phyloP scores from a whole-genome alignment of 2,888 invertebrate species.

The Athrips mouffetella region DNA sequence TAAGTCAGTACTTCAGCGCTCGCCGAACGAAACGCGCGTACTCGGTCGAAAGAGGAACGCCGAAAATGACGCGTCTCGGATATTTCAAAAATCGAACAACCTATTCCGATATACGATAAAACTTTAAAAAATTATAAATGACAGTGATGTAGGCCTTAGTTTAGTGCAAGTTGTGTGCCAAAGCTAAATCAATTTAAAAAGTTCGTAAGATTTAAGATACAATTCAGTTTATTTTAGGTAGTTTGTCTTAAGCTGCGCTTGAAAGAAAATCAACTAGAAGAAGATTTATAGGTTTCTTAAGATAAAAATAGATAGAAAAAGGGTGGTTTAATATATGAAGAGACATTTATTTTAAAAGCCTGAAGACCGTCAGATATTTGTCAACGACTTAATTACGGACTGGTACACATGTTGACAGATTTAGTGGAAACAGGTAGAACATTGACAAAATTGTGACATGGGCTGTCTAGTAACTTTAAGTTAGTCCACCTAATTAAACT shows the following conservation, averaged over 20 bases:
- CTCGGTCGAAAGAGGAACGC: constrained; percentile 27
- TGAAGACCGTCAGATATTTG: constrained; percentile 61
- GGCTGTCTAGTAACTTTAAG: constrained; percentile 36
- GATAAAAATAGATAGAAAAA: constrained; percentile 60
- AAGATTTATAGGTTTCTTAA: constrained; percentile 49
- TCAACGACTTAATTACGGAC: constrained; percentile 64
- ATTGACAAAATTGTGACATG: constrained; percentile 33
- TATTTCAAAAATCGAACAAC: constrained; percentile 10
- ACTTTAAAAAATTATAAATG: constrained; percentile 25
- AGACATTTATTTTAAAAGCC: constrained; percentile 56
- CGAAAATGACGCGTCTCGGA: constrained; percentile 51
- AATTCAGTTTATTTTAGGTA: constrained; percentile 4
- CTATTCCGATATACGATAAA: neutral
- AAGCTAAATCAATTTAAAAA: constrained; percentile 38
- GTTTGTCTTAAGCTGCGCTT: constrained; percentile 24
- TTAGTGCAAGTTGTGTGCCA: constrained; percentile 31
- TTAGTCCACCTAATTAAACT: constrained; percentile 36
- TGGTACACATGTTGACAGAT: constrained; percentile 63
- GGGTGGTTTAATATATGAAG: constrained; percentile 55
- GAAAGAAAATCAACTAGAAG: constrained; percentile 37
- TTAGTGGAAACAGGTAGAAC: constrained; percentile 51
- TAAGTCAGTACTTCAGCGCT: constrained; percentile 66
- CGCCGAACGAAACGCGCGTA: constrained; percentile 42
- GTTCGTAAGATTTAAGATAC: neutral
- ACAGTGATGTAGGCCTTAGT: constrained; percentile 29